Evolutionary conservation across 2,888 invertebrate species (phyloP).

Genomic region (Conomelus anceps): DNA sequence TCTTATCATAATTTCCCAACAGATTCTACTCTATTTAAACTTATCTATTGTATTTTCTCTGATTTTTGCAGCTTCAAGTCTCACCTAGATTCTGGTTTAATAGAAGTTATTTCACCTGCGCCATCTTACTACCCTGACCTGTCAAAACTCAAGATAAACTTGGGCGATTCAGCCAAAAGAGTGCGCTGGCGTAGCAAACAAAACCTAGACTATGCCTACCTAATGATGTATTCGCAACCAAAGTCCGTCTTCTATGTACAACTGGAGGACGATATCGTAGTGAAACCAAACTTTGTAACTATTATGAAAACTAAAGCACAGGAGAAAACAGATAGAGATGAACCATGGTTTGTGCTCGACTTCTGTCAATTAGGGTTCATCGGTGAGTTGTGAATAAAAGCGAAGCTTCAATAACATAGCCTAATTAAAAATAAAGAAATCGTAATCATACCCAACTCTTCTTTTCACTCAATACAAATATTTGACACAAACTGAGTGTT

Average conservation of each 20-base stretch:
- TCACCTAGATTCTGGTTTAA: constrained; percentile 68
- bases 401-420: too few relatives aligned
- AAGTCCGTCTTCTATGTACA: constrained; percentile 86
- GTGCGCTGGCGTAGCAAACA: constrained; percentile 92
- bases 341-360: constrained; percentile 86
- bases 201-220: constrained; percentile 85
- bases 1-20: too few relatives aligned
- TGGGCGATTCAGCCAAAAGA: constrained; percentile 66
- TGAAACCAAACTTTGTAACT: constrained; percentile 73
- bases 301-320: constrained; percentile 79
- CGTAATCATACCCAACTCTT: not conserved
- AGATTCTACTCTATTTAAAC: too few relatives aligned
- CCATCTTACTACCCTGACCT: constrained; percentile 83
- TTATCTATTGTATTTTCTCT: too few relatives aligned
- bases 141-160: constrained; percentile 62
- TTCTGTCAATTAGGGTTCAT: constrained; percentile 93
- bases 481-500: too few relatives aligned
- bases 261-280: constrained; percentile 89
- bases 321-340: constrained; percentile 61
- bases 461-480: too few relatives aligned
- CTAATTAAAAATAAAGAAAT: too few relatives aligned
- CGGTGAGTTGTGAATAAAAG: constrained; percentile 48
- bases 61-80: constrained; percentile 50
- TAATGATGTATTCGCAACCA: constrained; percentile 88
- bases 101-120: constrained; percentile 84